Evolutionary conservation across 1,140 invertebrate species (phyloP), one percentile per base, ranked within the genome.

Genomic region (Drosophila sulfurigaster): DNA sequence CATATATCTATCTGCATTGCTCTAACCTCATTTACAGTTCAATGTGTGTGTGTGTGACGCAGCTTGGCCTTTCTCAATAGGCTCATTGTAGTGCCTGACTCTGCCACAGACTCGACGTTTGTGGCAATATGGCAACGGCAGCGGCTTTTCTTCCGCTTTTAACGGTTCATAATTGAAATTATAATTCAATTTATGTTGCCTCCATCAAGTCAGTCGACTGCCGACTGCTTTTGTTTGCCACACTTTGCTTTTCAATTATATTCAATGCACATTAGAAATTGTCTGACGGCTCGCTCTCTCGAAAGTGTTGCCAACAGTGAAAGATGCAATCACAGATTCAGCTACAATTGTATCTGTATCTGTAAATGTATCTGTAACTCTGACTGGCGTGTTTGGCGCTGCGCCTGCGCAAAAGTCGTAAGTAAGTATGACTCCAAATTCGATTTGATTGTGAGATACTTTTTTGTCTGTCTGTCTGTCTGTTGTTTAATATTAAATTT

Each of bases 121-220:
- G 41, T 71, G 59, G 54, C 64, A 67, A 57, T 67, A 65, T 65
- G 62, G 62, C 62, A 49, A 43, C 66, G 7, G 58, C 66, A 71
- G 69, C 75, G 51, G 80, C 70, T 83, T 87, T 89, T 87, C 83
- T 87, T 87, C 83, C 83, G 83, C 83, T 88, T 80, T 89, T 87
- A 88, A 87, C 83, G 77, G 83, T 83, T 83, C 85, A 81, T 87
- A 87, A 87, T 87, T 87, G 83, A 87, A 87, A 87, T 88, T 89
- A 88, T 87, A 87, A 87, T 87, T 83, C 83, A 87, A 87, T 87
- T 87, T 87, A 70, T 72, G 64, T 43, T 71, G 78, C 59, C 54
- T 20, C 43, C 16, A 30, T 13, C 1, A 7, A 38, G 35, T 10
- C 35, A 38, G 8, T 10, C 2, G 35, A 38, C 32, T 4, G 32